These are phyloP conservation scores for Poliocrania exsul DNA, from an alignment of 2,797 vertebrate species.

Conservation along the genomic window DNA sequence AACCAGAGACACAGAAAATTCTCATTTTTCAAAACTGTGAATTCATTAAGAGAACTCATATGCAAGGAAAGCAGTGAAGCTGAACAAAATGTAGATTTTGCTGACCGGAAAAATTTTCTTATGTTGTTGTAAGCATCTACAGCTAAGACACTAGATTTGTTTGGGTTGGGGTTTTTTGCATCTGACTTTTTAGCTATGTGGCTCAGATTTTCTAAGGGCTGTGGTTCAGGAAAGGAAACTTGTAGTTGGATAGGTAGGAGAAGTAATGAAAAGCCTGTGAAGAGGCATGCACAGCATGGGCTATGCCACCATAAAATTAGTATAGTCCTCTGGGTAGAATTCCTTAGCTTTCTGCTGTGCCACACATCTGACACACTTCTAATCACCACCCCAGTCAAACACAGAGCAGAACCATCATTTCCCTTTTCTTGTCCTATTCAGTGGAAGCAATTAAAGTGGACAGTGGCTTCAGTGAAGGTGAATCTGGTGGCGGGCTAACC, in stretches of 20 bases:
- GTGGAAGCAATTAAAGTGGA: not conserved
- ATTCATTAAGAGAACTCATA: not conserved
- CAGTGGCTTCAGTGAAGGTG: not conserved
- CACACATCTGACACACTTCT: not conserved
- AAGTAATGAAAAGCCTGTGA: not conserved
- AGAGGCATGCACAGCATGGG: not conserved
- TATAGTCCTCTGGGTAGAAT: not conserved
- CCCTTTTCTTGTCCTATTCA: not conserved
- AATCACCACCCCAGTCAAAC: not conserved
- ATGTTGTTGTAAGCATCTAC: not conserved
- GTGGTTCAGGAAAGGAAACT: not conserved
- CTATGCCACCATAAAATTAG: not conserved
- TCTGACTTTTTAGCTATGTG: not conserved
- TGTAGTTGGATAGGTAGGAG: not conserved
- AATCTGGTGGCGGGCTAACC: not conserved
- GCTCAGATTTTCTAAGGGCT: not conserved
- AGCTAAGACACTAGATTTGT: not conserved
- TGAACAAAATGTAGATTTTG: slow-evolving; percentile 6
- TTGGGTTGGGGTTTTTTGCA: not conserved
- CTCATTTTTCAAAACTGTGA: not conserved
- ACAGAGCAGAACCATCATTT: not conserved
- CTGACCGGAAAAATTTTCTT: not conserved
- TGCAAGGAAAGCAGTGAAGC: not conserved
- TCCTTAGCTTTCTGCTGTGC: not conserved
- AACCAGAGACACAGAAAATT: not conserved